Evolutionary conservation across 2,888 invertebrate species (phyloP).

Genomic region (Ophraella communa): DNA sequence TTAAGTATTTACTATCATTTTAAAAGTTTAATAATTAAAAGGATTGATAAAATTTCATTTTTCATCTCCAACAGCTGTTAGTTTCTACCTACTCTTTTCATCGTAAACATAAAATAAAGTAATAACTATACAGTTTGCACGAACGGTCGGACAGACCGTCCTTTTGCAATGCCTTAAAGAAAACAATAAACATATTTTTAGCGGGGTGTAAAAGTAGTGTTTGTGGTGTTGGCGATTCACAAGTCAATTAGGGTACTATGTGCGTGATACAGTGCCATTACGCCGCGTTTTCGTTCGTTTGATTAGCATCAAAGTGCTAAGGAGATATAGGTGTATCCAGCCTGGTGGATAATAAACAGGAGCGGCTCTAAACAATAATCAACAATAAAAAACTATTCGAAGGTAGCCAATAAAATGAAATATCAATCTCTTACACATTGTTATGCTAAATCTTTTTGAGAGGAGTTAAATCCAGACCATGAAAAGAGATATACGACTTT

Average conservation of each 20-base stretch:
- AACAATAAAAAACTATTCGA: too few species aligned
- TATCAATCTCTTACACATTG: too few species aligned
- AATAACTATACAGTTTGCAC: background rate
- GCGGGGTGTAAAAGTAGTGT: conserved; percentile 38
- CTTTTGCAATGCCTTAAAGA: conserved; percentile 33
- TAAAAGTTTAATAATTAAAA: too few species aligned
- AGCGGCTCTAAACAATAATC: background rate
- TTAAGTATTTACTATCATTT: too few species aligned
- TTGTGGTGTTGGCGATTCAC: conserved; percentile 53
- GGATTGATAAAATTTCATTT: too few species aligned
- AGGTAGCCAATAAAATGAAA: too few species aligned
- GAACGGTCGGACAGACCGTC: background rate
- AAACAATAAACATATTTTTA: conserved; percentile 51
- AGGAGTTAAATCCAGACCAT: too few species aligned
- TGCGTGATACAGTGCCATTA: conserved; percentile 58
- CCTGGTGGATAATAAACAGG: conserved; percentile 21
- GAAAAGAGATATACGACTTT: too few species aligned
- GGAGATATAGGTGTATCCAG: conserved; percentile 38
- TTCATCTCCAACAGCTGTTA: too few species aligned
- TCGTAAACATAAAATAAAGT: background rate
- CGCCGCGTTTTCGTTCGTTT: conserved; percentile 36
- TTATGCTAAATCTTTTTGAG: too few species aligned
- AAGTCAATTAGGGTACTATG: conserved; percentile 56
- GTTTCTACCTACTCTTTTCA: background rate
- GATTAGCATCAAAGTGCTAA: conserved; percentile 38